phyloP scores from a whole-genome alignment of 2,888 invertebrate genomes.

The Diplolepis rosae region DNA sequence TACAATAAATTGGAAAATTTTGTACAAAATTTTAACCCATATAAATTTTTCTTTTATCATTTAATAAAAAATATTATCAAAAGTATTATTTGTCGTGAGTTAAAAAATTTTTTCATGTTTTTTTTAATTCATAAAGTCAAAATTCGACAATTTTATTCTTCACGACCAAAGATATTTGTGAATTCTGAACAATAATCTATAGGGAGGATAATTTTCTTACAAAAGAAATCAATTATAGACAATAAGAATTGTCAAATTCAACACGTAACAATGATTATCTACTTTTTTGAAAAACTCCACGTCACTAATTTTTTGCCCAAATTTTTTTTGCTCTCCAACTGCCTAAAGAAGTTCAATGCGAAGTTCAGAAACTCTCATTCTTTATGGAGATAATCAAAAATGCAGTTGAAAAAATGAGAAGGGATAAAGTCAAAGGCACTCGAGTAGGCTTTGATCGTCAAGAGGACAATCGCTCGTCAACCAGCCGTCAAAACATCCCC shows the following conservation, averaged over 20 bases:
- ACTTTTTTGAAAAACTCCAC: not conserved
- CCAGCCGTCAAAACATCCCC: slow-evolving; percentile 72
- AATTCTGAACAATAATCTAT: no score
- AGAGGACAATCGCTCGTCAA: slow-evolving; percentile 71
- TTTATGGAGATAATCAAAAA: slow-evolving; percentile 22
- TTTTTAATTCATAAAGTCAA: no score
- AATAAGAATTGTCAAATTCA: not conserved
- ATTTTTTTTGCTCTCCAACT: not conserved
- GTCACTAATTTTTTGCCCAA: not conserved
- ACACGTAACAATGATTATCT: not conserved
- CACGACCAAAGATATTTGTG: no score
- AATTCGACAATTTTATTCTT: no score
- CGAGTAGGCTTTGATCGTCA: slow-evolving; percentile 40
- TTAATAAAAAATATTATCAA: no score
- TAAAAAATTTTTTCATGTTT: no score
- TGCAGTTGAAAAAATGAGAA: slow-evolving; percentile 33
- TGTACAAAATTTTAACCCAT: no score
- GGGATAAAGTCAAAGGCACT: slow-evolving; percentile 32
- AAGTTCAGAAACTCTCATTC: not conserved
- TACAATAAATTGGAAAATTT: no score
- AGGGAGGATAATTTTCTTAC: no score
- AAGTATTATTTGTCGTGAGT: no score
- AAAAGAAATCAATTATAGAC: not conserved
- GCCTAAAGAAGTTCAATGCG: not conserved
- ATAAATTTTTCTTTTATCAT: no score